Evolutionary conservation across 2,797 vertebrate species (phyloP).

Genomic region (Amphiprion clarkii): DNA sequence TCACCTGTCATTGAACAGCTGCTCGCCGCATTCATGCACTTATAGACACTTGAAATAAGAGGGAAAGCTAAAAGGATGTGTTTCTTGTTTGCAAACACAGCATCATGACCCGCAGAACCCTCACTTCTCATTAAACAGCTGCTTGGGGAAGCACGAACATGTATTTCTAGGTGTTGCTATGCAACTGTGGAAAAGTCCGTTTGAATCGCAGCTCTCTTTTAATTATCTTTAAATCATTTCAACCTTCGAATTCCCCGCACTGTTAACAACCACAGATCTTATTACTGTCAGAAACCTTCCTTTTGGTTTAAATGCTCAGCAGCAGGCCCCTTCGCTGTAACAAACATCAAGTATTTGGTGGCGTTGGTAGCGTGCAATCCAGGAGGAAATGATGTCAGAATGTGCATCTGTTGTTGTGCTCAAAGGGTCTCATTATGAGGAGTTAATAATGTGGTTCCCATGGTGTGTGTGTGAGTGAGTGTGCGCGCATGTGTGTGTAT

Average conservation of each 20-base stretch:
- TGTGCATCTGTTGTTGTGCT: slow-evolving; percentile 16
- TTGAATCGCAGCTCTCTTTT: slow-evolving; percentile 43
- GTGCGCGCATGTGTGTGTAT: background rate
- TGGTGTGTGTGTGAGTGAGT: background rate
- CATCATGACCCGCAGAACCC: slow-evolving; percentile 35
- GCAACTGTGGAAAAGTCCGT: slow-evolving; percentile 47
- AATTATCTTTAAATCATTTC: slow-evolving; percentile 48
- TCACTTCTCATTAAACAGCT: slow-evolving; percentile 55
- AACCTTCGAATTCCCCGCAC: slow-evolving; percentile 18
- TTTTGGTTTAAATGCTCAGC: slow-evolving; percentile 16
- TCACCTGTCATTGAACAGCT: slow-evolving; percentile 25
- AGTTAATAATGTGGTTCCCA: background rate
- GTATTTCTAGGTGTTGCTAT: slow-evolving; percentile 64
- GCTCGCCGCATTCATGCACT: slow-evolving; percentile 4
- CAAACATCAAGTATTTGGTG: background rate
- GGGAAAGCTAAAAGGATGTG: background rate
- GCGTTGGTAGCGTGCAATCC: slow-evolving; percentile 1
- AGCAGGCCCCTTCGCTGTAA: background rate
- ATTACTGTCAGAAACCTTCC: slow-evolving; percentile 12
- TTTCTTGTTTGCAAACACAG: slow-evolving; percentile 57
- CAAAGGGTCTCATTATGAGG: slow-evolving; percentile 23
- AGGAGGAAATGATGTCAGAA: slow-evolving; percentile 24
- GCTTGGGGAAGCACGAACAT: slow-evolving; percentile 30
- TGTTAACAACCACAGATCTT: slow-evolving; percentile 11
- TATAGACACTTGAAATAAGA: slow-evolving; percentile 2